A percentile compares a stretch with the other conserved stretches of the same genome.
phyloP scores from a whole-genome alignment of 2,797 vertebrate genomes.

The Tapirus indicus region DNA sequence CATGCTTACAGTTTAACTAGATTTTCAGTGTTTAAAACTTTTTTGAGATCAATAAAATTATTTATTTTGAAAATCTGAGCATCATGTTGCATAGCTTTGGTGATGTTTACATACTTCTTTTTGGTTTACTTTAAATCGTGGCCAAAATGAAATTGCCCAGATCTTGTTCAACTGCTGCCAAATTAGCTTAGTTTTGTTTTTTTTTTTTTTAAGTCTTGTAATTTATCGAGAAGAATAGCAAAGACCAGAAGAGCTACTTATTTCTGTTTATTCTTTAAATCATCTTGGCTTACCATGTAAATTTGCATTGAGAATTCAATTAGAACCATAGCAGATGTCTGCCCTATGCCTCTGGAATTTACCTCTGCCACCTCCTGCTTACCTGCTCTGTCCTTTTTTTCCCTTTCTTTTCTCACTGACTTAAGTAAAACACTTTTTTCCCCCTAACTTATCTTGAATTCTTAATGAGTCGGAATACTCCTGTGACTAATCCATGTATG shows the following conservation, averaged over 20 bases:
- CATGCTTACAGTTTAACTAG: background rate
- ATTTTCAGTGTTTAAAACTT: background rate
- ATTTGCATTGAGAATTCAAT: conserved; percentile 16
- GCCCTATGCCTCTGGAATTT: background rate
- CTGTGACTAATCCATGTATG: background rate
- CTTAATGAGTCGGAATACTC: background rate
- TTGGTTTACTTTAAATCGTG: background rate
- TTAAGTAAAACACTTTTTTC: background rate
- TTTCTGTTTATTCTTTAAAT: conserved; percentile 41
- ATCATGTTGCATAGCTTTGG: background rate
- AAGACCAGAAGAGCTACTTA: background rate
- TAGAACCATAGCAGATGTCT: background rate
- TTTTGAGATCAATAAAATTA: background rate
- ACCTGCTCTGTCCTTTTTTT: background rate
- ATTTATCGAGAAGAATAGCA: background rate
- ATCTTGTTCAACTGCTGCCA: background rate
- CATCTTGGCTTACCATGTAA: background rate
- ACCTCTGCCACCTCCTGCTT: background rate
- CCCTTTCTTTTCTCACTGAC: background rate
- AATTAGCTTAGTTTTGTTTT: background rate
- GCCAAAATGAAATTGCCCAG: background rate
- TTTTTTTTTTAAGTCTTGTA: background rate
- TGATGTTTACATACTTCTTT: background rate
- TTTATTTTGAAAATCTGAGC: background rate
- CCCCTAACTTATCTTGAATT: background rate